Conservation (phyloP, 2,113 vertebrate genomes). For the Channa argus region DNA sequence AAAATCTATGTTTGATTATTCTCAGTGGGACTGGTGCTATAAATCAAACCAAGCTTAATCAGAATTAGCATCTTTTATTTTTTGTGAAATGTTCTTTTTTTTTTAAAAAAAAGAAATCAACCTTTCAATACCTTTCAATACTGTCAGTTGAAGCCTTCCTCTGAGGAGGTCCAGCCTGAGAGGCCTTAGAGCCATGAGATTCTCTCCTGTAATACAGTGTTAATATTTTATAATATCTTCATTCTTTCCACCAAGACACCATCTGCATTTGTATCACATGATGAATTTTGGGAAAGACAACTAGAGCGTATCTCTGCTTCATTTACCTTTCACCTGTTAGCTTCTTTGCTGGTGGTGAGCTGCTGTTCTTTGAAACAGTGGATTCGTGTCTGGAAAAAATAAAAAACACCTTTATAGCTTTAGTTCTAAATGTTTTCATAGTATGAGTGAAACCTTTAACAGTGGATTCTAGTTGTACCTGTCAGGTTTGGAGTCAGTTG, state of each 20-base stretch:
- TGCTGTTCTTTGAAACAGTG: slow-evolving; percentile 82
- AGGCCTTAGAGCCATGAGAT: slow-evolving; percentile 75
- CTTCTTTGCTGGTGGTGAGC: slow-evolving; percentile 85
- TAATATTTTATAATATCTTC: not conserved
- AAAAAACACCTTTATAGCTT: not conserved
- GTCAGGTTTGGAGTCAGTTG: slow-evolving; percentile 57
- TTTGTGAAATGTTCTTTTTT: too few relatives aligned
- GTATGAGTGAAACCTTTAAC: not conserved
- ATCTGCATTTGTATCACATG: not conserved
- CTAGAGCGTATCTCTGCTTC: too few relatives aligned
- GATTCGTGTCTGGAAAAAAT: slow-evolving; percentile 84
- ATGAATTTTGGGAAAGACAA: too few relatives aligned
- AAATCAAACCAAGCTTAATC: too few relatives aligned
- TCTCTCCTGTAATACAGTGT: slow-evolving; percentile 75
- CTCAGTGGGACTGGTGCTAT: too few relatives aligned
- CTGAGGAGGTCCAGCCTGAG: slow-evolving; percentile 63
- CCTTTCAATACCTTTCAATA: slow-evolving; percentile 80
- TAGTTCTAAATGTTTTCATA: too few relatives aligned
- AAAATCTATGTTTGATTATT: too few relatives aligned
- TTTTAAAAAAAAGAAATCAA: not conserved
- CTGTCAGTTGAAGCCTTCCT: slow-evolving; percentile 82
- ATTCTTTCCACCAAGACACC: not conserved
- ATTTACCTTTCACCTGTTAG: slow-evolving; percentile 86
- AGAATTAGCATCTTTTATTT: too few relatives aligned
- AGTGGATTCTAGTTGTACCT: slow-evolving; percentile 74